Percentiles rank a stretch among this genome's conserved stretches.
Conservation (phyloP, 1,140 invertebrate species). For the Mylabris phalerata region DNA sequence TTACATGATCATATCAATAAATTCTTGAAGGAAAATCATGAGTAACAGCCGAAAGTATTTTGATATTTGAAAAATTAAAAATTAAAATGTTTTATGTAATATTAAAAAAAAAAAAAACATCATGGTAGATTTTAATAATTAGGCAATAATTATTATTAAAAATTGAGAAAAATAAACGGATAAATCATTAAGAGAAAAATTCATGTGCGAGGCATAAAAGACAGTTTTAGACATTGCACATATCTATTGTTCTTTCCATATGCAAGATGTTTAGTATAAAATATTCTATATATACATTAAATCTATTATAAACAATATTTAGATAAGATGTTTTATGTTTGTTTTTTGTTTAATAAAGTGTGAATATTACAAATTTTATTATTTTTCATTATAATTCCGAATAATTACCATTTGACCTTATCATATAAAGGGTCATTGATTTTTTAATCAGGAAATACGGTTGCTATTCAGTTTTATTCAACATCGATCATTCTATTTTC, state of each 20-base stretch:
- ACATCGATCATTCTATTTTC: no score
- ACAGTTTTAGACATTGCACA: slow-evolving; percentile 30
- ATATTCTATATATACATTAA: no score
- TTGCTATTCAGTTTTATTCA: no score
- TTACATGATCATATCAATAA: neutral
- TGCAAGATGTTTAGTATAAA: slow-evolving; percentile 37
- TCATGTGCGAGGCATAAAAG: slow-evolving; percentile 20
- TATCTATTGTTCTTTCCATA: slow-evolving; percentile 37
- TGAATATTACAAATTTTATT: slow-evolving; percentile 27
- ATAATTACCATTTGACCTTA: no score
- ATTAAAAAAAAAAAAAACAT: neutral
- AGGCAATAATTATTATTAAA: slow-evolving; percentile 19
- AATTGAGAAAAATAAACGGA: slow-evolving; percentile 11
- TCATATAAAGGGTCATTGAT: no score
- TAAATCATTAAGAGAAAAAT: neutral
- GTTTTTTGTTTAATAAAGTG: slow-evolving; percentile 40
- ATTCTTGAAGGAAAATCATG: neutral
- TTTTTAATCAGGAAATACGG: no score
- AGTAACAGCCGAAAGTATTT: slow-evolving; percentile 26
- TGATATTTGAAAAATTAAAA: slow-evolving; percentile 17
- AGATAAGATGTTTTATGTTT: slow-evolving; percentile 35
- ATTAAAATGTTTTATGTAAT: slow-evolving; percentile 22
- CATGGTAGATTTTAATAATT: slow-evolving; percentile 15
- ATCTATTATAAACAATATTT: slow-evolving; percentile 17
- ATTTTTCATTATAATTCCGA: neutral